phyloP scores from a whole-genome alignment of 2,797 vertebrate genomes.

The Rhodeus uyekii region DNA sequence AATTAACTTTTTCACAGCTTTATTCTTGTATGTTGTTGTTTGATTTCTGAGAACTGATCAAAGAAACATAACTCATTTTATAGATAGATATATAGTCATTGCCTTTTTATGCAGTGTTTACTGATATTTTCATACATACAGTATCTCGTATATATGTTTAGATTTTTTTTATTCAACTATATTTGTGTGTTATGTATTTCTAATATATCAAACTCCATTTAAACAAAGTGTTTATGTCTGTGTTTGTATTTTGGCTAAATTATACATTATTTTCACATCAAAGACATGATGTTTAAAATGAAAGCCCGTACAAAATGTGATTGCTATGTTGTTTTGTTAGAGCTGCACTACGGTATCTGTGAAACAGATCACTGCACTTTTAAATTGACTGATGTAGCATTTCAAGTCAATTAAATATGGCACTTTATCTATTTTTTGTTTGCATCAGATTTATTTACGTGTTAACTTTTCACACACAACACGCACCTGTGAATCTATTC shows the following conservation, averaged over 20 bases:
- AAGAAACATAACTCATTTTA: no score
- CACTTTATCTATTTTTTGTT: constrained; percentile 30
- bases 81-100: no score
- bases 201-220: neutral
- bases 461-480: neutral
- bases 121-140: constrained; percentile 2
- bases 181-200: constrained; percentile 4
- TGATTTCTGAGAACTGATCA: neutral
- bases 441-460: neutral
- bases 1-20: constrained; percentile 6
- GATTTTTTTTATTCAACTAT: neutral
- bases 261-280: constrained; percentile 9
- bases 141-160: constrained; percentile 9
- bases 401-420: constrained; percentile 28
- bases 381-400: constrained; percentile 48
- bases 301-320: neutral
- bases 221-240: constrained; percentile 3
- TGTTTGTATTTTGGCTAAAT: neutral
- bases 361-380: constrained; percentile 21
- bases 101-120: neutral
- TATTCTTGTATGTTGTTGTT: constrained; percentile 31
- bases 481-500: neutral
- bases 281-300: neutral
- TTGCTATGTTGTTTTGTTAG: constrained; percentile 17
- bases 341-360: constrained; percentile 10